Percentiles rank a stretch among this genome's conserved stretches.
Evolutionary conservation across 2,113 vertebrate genomes (phyloP).

Genomic region (Podiceps cristatus): DNA sequence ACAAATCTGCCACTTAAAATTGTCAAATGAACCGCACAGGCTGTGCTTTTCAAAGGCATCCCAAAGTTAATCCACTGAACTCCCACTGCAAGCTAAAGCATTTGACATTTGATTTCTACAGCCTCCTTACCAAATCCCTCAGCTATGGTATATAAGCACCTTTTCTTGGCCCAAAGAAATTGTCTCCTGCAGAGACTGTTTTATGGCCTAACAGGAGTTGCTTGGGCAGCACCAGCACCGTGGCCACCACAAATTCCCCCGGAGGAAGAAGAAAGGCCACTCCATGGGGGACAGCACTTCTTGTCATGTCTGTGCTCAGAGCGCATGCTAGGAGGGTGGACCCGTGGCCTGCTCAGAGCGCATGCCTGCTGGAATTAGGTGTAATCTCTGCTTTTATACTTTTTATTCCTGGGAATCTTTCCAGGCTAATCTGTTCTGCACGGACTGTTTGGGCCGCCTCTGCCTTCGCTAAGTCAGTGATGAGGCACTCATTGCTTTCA

Average conservation of each 20-base stretch:
- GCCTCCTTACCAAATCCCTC: background rate
- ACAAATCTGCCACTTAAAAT: background rate
- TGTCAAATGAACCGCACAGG: background rate
- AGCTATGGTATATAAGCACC: background rate
- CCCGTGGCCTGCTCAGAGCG: background rate
- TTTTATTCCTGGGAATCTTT: background rate
- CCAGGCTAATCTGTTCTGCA: conserved; percentile 32
- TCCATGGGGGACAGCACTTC: background rate
- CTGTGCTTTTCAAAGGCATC: background rate
- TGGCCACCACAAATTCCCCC: background rate
- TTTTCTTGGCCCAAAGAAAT: background rate
- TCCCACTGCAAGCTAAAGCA: background rate
- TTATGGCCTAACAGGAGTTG: background rate
- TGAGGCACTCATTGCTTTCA: background rate
- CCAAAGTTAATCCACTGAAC: background rate
- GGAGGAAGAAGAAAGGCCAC: background rate
- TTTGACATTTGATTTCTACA: background rate
- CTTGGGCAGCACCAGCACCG: background rate
- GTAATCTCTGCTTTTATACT: background rate
- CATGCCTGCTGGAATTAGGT: background rate
- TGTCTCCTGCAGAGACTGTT: background rate
- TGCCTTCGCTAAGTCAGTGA: background rate
- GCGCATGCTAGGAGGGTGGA: background rate
- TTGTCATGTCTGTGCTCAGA: background rate
- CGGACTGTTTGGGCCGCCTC: background rate